A percentile compares a stretch with the other conserved stretches of the same genome.
Conservation (phyloP, 2,888 invertebrate genomes). For the Galerucella nymphaeae region DNA sequence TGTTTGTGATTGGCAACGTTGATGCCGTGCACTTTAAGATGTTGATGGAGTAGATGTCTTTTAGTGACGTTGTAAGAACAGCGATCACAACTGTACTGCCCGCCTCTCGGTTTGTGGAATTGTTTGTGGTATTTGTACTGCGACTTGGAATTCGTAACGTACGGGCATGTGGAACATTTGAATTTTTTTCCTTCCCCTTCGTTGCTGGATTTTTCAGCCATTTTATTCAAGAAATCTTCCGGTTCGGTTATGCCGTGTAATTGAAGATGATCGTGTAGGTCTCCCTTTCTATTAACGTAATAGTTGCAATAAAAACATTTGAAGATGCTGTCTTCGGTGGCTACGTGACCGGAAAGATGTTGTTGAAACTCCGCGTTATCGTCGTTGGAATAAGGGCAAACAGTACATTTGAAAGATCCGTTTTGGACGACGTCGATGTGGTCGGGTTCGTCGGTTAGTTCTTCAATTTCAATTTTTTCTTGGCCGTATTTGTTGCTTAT, state of each 20-base stretch:
- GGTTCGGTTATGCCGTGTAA: slow-evolving; percentile 74
- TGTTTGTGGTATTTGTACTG: slow-evolving; percentile 90
- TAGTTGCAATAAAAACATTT: slow-evolving; percentile 86
- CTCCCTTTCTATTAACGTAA: slow-evolving; percentile 78
- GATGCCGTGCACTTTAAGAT: slow-evolving; percentile 80
- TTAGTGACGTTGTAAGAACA: slow-evolving; percentile 88
- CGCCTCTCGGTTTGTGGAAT: slow-evolving; percentile 80
- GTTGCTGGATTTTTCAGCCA: slow-evolving; percentile 54
- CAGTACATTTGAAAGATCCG: slow-evolving; percentile 69
- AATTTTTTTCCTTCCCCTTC: slow-evolving; percentile 73
- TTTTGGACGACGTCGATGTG: slow-evolving; percentile 61
- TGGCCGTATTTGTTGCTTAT: slow-evolving; percentile 68
- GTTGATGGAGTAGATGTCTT: slow-evolving; percentile 84
- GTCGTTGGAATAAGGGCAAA: slow-evolving; percentile 78
- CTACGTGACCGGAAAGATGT: slow-evolving; percentile 78
- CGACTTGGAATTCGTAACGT: slow-evolving; percentile 86
- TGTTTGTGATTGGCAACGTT: slow-evolving; percentile 65
- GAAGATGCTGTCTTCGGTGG: slow-evolving; percentile 75
- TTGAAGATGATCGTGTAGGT: slow-evolving; percentile 74
- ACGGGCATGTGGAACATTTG: slow-evolving; percentile 84
- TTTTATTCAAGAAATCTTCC: slow-evolving; percentile 69
- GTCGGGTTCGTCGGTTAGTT: slow-evolving; percentile 61
- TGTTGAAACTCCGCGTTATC: slow-evolving; percentile 70
- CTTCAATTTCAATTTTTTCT: slow-evolving; percentile 64
- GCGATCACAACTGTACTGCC: slow-evolving; percentile 82